phyloP scores from a whole-genome alignment of 1,140 invertebrate genomes.

The Bombus cullumanus region DNA sequence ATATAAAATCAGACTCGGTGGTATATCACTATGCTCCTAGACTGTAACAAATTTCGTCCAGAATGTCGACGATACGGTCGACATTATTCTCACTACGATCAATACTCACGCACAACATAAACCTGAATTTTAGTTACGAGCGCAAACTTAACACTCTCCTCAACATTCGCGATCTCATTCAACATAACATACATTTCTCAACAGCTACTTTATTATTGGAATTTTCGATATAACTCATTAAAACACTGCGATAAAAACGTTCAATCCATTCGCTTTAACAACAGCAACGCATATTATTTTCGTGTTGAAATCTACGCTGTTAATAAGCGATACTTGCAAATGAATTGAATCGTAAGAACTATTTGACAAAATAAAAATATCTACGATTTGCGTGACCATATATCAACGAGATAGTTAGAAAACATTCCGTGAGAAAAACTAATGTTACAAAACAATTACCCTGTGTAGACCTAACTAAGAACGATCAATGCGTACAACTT shows the following conservation, averaged over 20 bases:
- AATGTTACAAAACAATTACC: conserved; percentile 30
- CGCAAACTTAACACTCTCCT: conserved; percentile 1
- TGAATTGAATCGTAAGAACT: neutral
- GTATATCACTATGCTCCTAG: conserved; percentile 49
- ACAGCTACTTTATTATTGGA: conserved; percentile 1
- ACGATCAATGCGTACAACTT: neutral
- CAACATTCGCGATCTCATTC: neutral
- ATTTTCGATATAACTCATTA: conserved; percentile 4
- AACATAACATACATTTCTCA: neutral
- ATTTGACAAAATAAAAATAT: conserved; percentile 27
- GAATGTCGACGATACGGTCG: neutral
- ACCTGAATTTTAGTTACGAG: neutral
- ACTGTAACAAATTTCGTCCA: conserved; percentile 56
- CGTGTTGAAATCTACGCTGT: neutral
- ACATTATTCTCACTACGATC: conserved; percentile 21
- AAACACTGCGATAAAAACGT: neutral
- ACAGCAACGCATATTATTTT: too few species aligned
- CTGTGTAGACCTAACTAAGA: conserved; percentile 1
- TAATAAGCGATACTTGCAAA: neutral
- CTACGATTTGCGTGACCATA: neutral
- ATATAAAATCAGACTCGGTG: conserved; percentile 76
- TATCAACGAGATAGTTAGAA: neutral
- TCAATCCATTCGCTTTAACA: neutral
- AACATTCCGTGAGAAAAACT: conserved; percentile 37
- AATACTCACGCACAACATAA: neutral